Conservation (phyloP, 2,113 vertebrate genomes). For the Fregata magnificens region DNA sequence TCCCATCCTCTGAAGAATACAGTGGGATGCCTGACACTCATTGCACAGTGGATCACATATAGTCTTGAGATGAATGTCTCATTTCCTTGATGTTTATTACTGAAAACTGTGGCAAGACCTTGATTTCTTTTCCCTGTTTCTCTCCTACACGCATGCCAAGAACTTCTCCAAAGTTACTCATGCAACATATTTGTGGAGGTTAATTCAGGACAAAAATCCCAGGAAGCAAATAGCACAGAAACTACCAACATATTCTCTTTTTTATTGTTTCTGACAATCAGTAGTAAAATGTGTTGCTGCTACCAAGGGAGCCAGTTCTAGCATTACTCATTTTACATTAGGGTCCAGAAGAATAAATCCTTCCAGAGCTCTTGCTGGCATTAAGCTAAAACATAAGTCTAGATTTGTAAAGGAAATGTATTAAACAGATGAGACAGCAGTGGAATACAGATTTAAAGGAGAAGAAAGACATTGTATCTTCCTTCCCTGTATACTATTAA, state of each 20-base stretch:
- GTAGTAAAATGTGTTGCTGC: constrained; percentile 60
- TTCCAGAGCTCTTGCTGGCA: constrained; percentile 42
- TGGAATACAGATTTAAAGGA: constrained; percentile 25
- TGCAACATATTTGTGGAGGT: constrained; percentile 38
- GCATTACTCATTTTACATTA: constrained; percentile 64
- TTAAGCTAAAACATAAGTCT: constrained; percentile 52
- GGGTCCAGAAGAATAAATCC: constrained; percentile 61
- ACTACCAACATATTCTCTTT: constrained; percentile 27
- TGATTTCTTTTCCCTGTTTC: neutral
- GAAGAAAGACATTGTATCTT: neutral
- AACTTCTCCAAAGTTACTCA: constrained; percentile 48
- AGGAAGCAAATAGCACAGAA: constrained; percentile 31
- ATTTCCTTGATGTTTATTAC: neutral
- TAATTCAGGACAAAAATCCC: constrained; percentile 63
- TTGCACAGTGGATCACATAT: neutral
- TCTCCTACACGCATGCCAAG: neutral
- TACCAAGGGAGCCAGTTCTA: constrained; percentile 48
- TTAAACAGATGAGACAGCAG: constrained; percentile 23
- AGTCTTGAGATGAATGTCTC: neutral
- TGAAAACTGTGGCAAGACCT: neutral
- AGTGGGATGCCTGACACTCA: neutral
- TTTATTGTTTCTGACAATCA: constrained; percentile 70
- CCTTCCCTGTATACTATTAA: neutral
- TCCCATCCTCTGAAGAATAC: neutral
- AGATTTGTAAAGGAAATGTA: constrained; percentile 52